A percentile compares a stretch with the other conserved stretches of the same genome.
Evolutionary conservation across 2,797 vertebrate species (phyloP).

Genomic region (Lagodon rhomboides): DNA sequence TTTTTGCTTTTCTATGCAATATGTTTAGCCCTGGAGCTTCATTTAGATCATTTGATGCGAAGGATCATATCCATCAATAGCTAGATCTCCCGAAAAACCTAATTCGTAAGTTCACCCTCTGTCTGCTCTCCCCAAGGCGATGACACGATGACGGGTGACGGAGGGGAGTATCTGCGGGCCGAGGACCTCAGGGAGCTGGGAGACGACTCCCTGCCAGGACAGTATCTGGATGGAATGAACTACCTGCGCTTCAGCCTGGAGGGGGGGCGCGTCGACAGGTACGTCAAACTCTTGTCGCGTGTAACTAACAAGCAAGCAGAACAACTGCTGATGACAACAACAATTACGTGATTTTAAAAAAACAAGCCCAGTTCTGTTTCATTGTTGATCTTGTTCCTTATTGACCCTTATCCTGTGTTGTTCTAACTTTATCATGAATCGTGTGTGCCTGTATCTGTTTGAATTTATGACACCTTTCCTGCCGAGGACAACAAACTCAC

Average conservation of each 20-base stretch:
- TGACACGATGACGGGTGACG: slow-evolving; percentile 98
- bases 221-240: slow-evolving; percentile 97
- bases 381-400: background rate
- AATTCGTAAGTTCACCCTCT: background rate
- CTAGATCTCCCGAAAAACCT: background rate
- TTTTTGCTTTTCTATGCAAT: background rate
- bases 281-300: slow-evolving; percentile 13
- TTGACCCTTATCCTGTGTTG: background rate
- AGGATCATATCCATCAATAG: background rate
- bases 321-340: too few relatives aligned
- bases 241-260: slow-evolving; percentile 96
- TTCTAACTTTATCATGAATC: background rate
- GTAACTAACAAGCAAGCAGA: background rate
- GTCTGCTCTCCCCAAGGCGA: slow-evolving; percentile 85
- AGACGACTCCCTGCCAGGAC: slow-evolving; percentile 96
- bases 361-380: background rate
- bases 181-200: slow-evolving; percentile 97
- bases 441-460: slow-evolving; percentile 3
- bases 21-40: background rate
- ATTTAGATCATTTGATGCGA: background rate
- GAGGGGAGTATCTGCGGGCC: slow-evolving; percentile 94
- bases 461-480: slow-evolving; percentile 8
- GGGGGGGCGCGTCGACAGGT: slow-evolving; percentile 94
- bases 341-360: too few relatives aligned
- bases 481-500: background rate